Evolutionary conservation across 2,888 invertebrate genomes (phyloP), one percentile per base, ranked within the genome.

Genomic region (Hesperia comma): DNA sequence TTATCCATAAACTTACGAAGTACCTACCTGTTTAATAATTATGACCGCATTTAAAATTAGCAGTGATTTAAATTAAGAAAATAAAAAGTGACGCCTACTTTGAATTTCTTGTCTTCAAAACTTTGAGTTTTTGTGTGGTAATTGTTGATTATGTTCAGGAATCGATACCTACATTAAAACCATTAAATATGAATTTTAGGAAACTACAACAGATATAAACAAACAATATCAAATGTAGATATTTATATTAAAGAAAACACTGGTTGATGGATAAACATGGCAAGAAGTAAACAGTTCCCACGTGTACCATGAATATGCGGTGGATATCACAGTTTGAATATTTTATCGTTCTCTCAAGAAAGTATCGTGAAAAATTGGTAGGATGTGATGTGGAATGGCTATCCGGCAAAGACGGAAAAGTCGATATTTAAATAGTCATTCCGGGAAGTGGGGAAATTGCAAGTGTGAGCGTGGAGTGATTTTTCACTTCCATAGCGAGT

Each of bases 401-500:
- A 19, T 57, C 41, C 57, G 57, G 14, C 21, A 57, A 12, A 57
- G 40, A 41, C 60, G 7, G 32, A 14, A 32, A 33, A 15, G 54
- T 17, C 54, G 33, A 33, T 43, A 54, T 12, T 26, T 41, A 49
- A 49, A 56, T 46, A 46, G 54, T 60, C 33, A 61, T 53, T 61
- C 43, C 66, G 67, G 53, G 64, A 60, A 51, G 55, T 32, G 21
- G 15, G 64, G 58, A 66, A 66, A 66, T 66, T 66, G 60, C 54
- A 54, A 66, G 33, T 60, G 51, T 51, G 37, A 32, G 54, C 49
- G 33, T 26, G 55, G 32, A 51, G 40, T 21, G 32, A 32, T 64
- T 64, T 57, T 57, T 41, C 40, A 51, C 49, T 51, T 64, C 53
- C 57, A 41, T 26, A 37, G 1, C 32, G 19, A 58, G 19, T 14